Evolutionary conservation across 2,113 vertebrate genomes (phyloP), one percentile per base, ranked within the genome.

Genomic region (Sprattus sprattus): DNA sequence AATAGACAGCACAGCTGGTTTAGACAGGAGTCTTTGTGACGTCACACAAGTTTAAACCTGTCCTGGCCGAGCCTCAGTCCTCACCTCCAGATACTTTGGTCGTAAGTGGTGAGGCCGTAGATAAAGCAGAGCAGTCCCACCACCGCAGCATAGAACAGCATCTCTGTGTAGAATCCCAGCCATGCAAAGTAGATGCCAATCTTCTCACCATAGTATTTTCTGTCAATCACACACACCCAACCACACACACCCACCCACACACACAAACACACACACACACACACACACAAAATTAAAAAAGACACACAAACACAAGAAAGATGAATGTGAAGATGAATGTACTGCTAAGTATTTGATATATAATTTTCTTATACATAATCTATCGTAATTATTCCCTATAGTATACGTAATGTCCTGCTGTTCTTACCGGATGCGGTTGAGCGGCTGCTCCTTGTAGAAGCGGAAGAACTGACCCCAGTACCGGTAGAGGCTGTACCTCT

Each of bases 91-190:
- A 97, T 96, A 94, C 96, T 98, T 92, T 97, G 95, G 89, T 97
- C 96, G 93, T 98, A 88, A 50, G 97, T 98, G 88, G 96, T 97
- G 91, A 97, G 85, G 85, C 98, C 98, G 0, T 99, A 99, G 86
- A 99, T 90, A 90, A 99, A 99, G 88, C 99, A 98, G 81, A 97
- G 94, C 7, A 98, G 85, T 82, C 98, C 98, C 18, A 99, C 97
- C 88, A 99, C 93, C 45, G 98, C 98, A 15, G 98, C 97, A 83
- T 98, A 97, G 91, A 99, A 97, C 89, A 99, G 95, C 98, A 99
- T 99, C 88, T 98, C 98, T 0, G 97, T 99, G 93, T 99, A 99
- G 97, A 97, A 99, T 90, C 98, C 98, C 83, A 99, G 88, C 98
- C 98, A 99, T 86, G 98, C 97, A 60, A 99, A 99, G 91, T 99